Evolutionary conservation across 2,113 vertebrate species (phyloP), one percentile per base, ranked within the genome.

Genomic region (Sander vitreus): DNA sequence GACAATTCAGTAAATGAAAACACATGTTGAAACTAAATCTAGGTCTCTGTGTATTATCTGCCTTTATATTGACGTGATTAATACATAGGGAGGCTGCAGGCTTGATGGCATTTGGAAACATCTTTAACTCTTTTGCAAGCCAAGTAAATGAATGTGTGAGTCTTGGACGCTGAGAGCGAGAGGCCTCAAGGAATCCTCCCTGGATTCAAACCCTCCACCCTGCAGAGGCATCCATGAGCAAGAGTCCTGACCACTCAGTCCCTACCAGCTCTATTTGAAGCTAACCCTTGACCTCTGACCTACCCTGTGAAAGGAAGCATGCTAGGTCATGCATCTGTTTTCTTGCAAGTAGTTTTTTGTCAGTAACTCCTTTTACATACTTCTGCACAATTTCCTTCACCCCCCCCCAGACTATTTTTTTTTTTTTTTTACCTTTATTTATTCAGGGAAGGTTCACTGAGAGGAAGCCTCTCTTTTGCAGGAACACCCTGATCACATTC

Each of bases 1-100:
- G 83, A 89, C 88, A 27, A 8, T 54, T 76, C 47, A 43, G 53
- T 91, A 89, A 94, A 83, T 85, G 83, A 84, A 92, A 92, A 82
- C 93, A 94, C 88, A 92, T 94, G 92, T 89, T 73, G 73, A 78
- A 85, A 76, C 80, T 4, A 0, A 79, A 81, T 87, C 67, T 59
- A 30, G 57, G 55, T 45, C 64, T 77, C 68, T 76, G 80, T 48
- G 11, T 14, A 25, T 66, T 65, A 33, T 84, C 66, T 65, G 60
- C 15, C n/a, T 70, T 43, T 50, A 13, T 72, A 62, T 33, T 70
- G 19, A 74, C 63, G 65, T 70, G 51, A 83, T 47, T 50, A 43
- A 86, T 39, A 60, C 47, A 76, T 0, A 48, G 33, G 11, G 11
- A 64, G 50, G 62, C 53, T n/a, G 23, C 19, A 2, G 51, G 68